phyloP scores from a whole-genome alignment of 2,797 vertebrate species.

The Astyanax mexicanus region DNA sequence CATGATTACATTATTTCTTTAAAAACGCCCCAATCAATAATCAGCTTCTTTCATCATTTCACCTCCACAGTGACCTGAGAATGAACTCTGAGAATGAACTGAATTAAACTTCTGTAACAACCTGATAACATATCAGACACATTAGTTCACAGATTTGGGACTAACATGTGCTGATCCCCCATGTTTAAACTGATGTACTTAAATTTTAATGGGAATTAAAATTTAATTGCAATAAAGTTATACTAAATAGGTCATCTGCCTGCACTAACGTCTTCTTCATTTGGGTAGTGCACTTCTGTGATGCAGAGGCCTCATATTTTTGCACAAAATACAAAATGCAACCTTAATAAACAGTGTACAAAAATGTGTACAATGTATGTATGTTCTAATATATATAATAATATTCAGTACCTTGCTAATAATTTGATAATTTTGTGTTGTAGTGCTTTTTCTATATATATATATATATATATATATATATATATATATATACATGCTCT shows the following conservation, averaged over 20 bases:
- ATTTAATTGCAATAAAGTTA: conserved; percentile 37
- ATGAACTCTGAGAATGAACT: not conserved
- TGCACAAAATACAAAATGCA: not conserved
- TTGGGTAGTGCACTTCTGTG: not conserved
- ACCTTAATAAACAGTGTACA: too few species aligned
- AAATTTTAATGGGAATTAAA: conserved; percentile 34
- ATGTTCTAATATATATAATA: too few species aligned
- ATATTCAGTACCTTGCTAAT: too few species aligned
- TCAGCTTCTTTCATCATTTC: not conserved
- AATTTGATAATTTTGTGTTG: too few species aligned
- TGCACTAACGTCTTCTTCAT: not conserved
- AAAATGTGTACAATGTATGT: too few species aligned
- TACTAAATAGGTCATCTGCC: conserved; percentile 26
- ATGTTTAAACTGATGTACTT: conserved; percentile 14
- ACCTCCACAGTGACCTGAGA: not conserved
- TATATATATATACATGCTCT: too few species aligned
- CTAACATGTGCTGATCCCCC: not conserved
- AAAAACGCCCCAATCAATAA: not conserved
- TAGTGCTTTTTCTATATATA: too few species aligned
- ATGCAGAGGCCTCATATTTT: not conserved
- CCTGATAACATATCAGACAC: not conserved
- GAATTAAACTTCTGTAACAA: too few species aligned
- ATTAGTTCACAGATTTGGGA: not conserved
- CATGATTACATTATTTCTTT: not conserved
- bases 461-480: too few species aligned